Evolutionary conservation across 2,113 vertebrate species (phyloP).

Genomic region (Mormoops blainvillei): DNA sequence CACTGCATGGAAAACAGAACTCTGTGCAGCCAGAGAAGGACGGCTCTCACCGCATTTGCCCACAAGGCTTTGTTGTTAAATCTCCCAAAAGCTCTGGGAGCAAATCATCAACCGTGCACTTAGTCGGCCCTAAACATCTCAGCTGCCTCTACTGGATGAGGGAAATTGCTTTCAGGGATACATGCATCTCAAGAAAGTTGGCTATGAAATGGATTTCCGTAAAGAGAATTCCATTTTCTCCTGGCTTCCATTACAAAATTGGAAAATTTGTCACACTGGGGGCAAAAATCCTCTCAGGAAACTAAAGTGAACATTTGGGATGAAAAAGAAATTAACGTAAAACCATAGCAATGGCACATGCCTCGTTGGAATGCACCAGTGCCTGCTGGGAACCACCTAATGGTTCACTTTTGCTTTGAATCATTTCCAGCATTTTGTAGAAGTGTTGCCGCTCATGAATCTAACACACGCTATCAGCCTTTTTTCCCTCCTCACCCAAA

Average conservation of each 20-base stretch:
- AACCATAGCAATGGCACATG: not conserved
- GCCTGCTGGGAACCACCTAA: constrained; percentile 1
- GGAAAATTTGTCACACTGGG: constrained; percentile 66
- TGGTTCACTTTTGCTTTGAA: not conserved
- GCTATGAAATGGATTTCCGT: constrained; percentile 65
- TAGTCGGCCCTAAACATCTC: constrained; percentile 50
- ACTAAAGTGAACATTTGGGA: constrained; percentile 56
- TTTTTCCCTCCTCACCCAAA: not conserved
- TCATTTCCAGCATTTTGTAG: not conserved
- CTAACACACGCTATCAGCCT: not conserved
- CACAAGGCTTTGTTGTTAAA: not conserved
- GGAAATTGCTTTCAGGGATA: constrained; percentile 61
- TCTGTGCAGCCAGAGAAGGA: not conserved
- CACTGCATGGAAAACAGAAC: not conserved
- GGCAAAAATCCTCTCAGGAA: constrained; percentile 39
- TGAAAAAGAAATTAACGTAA: constrained; percentile 55
- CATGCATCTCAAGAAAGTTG: constrained; percentile 64
- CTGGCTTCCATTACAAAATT: constrained; percentile 65
- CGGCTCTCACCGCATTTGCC: not conserved
- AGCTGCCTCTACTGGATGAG: not conserved
- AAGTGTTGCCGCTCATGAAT: not conserved
- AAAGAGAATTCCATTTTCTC: constrained; percentile 71
- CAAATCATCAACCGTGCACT: constrained; percentile 48
- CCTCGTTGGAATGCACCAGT: not conserved
- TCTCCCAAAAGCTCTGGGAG: constrained; percentile 8